Evolutionary conservation across 2,113 vertebrate species (phyloP).

Genomic region (Trogon surrucura): DNA sequence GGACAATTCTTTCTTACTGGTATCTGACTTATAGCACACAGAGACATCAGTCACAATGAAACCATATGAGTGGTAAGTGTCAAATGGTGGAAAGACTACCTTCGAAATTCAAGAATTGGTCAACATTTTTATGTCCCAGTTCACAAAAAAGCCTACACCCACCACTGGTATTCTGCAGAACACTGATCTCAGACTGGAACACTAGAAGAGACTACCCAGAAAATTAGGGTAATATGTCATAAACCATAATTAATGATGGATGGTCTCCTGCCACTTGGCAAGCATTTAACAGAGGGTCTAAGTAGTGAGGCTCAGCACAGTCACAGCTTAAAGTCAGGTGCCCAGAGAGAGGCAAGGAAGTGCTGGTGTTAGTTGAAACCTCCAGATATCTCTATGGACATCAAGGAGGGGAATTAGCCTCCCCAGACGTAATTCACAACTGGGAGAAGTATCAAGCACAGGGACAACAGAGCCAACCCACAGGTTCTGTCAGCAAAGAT

Average conservation of each 20-base stretch:
- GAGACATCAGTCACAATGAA: neutral
- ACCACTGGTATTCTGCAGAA: neutral
- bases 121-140: neutral
- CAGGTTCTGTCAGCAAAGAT: neutral
- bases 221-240: neutral
- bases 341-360: neutral
- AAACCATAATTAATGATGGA: neutral
- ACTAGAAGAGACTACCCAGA: neutral
- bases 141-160: neutral
- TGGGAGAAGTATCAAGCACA: neutral
- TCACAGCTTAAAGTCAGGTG: neutral
- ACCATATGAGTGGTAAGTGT: neutral
- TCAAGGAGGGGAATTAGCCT: neutral
- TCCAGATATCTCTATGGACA: neutral
- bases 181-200: neutral
- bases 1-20: conserved; percentile 40
- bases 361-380: neutral
- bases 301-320: neutral
- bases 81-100: neutral
- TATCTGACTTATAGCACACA: conserved; percentile 4
- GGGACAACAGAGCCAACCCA: neutral
- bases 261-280: neutral
- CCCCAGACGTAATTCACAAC: neutral
- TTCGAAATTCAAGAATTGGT: neutral
- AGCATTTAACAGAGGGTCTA: neutral